Base-by-base conservation (phyloP, 1,140 invertebrate genomes). In the Bombus confusus region DNA sequence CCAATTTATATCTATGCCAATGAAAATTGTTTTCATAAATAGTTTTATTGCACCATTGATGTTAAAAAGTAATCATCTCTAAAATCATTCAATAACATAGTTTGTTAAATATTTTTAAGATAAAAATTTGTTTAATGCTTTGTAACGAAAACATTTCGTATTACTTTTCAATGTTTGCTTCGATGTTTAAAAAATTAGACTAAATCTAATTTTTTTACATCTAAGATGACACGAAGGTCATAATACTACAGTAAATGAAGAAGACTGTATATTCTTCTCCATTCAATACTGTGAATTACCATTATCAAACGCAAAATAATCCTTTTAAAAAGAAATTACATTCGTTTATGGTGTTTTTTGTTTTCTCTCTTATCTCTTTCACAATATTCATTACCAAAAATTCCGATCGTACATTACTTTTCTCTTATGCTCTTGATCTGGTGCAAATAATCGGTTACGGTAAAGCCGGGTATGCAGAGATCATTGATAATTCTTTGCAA, bases 381-480 rank as follows among this genome's bases (percentile, higher is more conserved):
- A 41, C 28, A 52, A 66, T 41, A 15, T 31, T 57, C 37, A 72
- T 62, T 76, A 62, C 12, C 52, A 59, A 59, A 41, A 78, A 41
- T 22, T 57, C 39, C 39, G 47, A 69, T 80, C 76, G 66, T 59
- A 69, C 81, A 87, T 90, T 91, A 93, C 93, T 86, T 93, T 92
- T 91, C 84, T 73, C 88, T 87, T 83, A 93, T 92, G 34, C 62
- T 52, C 79, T 88, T 85, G 72, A 93, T 89, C 31, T 93, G 91
- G 22, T 88, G 64, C 57, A 93, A 78, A 87, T 92, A 94, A 80
- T 92, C 89, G 12, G 79, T 62, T 25, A 90, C 71, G 13, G 86
- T 93, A 59, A 93, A 82, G 37, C 84, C 79, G 34, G 88, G 76
- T 28, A 87, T 47, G n/a, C 88, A 87, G 2, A 93, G 85, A 25